Conservation (phyloP, 1,140 invertebrate genomes). For the Sesamia nonagrioides region DNA sequence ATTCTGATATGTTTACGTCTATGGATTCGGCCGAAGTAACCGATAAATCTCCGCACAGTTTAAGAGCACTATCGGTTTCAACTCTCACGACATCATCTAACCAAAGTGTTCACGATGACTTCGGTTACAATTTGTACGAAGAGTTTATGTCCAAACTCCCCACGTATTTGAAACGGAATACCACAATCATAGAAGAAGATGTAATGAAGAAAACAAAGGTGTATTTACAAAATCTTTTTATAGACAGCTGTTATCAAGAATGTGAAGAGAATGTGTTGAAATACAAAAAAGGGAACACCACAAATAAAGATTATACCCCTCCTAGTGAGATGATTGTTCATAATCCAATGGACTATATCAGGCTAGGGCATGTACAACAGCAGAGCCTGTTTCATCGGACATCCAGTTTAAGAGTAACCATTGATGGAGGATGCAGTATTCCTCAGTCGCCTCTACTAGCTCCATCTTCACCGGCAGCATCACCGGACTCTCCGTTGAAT, state of each 20-base stretch:
- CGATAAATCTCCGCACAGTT: constrained; percentile 35
- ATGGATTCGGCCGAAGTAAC: constrained; percentile 18
- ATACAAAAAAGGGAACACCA: constrained; percentile 35
- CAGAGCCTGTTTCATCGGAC: background rate
- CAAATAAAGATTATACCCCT: background rate
- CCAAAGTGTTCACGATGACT: constrained; percentile 33
- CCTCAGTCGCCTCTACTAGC: constrained; percentile 25
- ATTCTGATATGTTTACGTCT: constrained; percentile 54
- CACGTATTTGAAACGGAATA: constrained; percentile 57
- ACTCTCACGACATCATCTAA: constrained; percentile 32
- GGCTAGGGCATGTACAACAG: constrained; percentile 17
- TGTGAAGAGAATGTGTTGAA: constrained; percentile 45
- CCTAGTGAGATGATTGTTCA: constrained; percentile 39
- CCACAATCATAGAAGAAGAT: constrained; percentile 56
- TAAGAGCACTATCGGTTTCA: constrained; percentile 14
- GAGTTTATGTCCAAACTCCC: constrained; percentile 64
- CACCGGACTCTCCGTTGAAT: constrained; percentile 43
- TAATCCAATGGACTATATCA: constrained; percentile 57
- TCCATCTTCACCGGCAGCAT: constrained; percentile 24
- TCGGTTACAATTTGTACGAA: constrained; percentile 61
- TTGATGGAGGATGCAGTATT: background rate
- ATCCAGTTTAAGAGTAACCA: background rate
- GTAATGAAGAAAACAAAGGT: constrained; percentile 56
- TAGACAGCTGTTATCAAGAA: constrained; percentile 46
- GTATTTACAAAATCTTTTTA: constrained; percentile 52